Conservation (phyloP, 1,140 invertebrate genomes). For the Drosophila varians region DNA sequence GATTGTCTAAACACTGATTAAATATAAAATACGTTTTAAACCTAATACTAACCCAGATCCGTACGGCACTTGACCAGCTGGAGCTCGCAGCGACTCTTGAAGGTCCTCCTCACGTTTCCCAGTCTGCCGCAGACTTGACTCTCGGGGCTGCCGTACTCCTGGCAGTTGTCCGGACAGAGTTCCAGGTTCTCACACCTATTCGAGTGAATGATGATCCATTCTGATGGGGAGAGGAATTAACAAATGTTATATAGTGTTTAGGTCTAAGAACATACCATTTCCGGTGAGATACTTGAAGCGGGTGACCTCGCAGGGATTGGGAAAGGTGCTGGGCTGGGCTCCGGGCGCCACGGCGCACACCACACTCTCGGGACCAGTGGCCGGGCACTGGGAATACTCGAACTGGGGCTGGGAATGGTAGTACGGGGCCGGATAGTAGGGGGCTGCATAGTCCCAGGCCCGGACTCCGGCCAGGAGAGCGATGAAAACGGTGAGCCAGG, state of each 20-base stretch:
- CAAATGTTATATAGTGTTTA: too few relatives aligned
- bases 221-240: neutral
- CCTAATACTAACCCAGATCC: conserved; percentile 17
- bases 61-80: conserved; percentile 42
- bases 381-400: conserved; percentile 27
- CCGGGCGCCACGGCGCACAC: conserved; percentile 42
- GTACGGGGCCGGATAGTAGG: conserved; percentile 16
- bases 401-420: conserved; percentile 8
- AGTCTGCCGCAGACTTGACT: conserved; percentile 21
- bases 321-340: conserved; percentile 38
- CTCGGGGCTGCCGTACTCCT: conserved; percentile 1
- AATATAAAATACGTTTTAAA: neutral
- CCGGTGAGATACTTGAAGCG: conserved; percentile 33
- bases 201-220: conserved; percentile 47
- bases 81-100: conserved; percentile 23
- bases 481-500: conserved; percentile 1
- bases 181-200: conserved; percentile 39
- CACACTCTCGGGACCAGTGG: neutral
- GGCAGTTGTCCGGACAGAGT: conserved; percentile 21
- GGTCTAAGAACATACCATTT: conserved; percentile 17
- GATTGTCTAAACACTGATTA: neutral
- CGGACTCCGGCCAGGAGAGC: conserved; percentile 16
- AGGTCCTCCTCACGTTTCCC: conserved; percentile 17
- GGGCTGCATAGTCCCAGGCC: conserved; percentile 24
- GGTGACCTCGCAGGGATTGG: conserved; percentile 43